Conservation (phyloP, 53 echinoderm and acorn worm genomes). For the Astropecten irregularis region DNA sequence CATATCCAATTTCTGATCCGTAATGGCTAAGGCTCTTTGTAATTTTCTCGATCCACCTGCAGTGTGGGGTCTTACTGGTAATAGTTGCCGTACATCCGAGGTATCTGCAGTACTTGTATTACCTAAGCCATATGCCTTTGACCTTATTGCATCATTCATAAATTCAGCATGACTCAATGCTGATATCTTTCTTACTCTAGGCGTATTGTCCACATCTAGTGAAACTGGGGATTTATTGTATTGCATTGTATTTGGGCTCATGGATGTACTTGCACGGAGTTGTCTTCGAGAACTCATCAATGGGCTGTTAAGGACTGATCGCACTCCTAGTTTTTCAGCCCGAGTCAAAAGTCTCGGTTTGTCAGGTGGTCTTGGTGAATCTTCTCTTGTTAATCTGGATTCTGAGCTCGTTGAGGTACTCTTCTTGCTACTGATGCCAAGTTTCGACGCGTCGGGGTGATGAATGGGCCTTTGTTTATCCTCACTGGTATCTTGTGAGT, state of each 20-base stretch:
- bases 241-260: not conserved
- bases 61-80: conserved; percentile 26
- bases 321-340: conserved; percentile 5
- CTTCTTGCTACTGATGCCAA: not conserved
- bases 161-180: conserved; percentile 27
- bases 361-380: not conserved
- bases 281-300: not conserved
- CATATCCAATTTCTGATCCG: conserved; percentile 14
- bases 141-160: conserved; percentile 15
- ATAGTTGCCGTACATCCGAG: not conserved
- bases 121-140: not conserved
- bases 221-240: not conserved
- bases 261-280: not conserved
- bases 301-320: not conserved
- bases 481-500: not conserved
- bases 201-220: not conserved
- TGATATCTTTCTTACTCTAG: conserved; percentile 23
- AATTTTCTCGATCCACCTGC: conserved; percentile 23
- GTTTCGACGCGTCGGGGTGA: not conserved
- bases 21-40: not conserved
- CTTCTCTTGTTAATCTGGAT: not conserved
- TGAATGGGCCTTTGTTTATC: not conserved
- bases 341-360: conserved; percentile 11
- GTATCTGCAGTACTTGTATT: not conserved
- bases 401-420: not conserved